phyloP scores from a whole-genome alignment of 37 sponge, comb jelly and placozoan species.

The Tethya wilhelma region DNA sequence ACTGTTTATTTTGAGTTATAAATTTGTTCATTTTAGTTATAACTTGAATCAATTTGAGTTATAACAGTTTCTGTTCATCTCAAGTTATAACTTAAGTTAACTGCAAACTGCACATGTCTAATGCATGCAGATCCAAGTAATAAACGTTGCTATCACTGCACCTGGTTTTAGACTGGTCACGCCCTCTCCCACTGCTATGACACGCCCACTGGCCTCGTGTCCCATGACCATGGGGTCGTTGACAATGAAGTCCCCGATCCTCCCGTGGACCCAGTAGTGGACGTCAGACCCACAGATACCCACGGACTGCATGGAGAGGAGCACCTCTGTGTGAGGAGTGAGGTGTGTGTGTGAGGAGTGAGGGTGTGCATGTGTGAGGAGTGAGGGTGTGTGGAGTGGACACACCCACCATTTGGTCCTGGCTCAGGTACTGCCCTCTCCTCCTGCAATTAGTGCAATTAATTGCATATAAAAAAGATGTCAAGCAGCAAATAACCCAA shows the following conservation, averaged over 20 bases:
- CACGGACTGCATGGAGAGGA: slow-evolving; percentile 86
- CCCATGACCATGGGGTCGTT: slow-evolving; percentile 92
- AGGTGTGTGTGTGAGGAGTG: no score
- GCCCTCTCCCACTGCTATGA: slow-evolving; percentile 83
- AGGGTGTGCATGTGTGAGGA: no score
- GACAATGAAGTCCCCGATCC: slow-evolving; percentile 96
- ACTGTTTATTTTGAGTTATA: background rate
- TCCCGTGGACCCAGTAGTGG: slow-evolving; percentile 91
- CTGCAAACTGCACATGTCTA: no score
- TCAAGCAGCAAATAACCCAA: background rate
- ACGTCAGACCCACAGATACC: slow-evolving; percentile 98
- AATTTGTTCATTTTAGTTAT: background rate
- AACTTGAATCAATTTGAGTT: background rate
- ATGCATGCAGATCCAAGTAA: no score
- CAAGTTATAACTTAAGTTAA: no score
- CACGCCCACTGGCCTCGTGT: slow-evolving; percentile 90
- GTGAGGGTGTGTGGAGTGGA: background rate
- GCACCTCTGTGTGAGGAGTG: slow-evolving; percentile 71
- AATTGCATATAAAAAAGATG: background rate
- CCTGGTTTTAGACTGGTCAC: slow-evolving; percentile 80
- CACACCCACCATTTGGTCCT: slow-evolving; percentile 52
- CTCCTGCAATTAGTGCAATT: slow-evolving; percentile 47
- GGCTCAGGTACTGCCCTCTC: slow-evolving; percentile 70
- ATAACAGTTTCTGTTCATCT: no score
- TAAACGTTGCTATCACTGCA: no score